Evolutionary conservation across 1,140 invertebrate genomes (phyloP).

Genomic region (Ridgeia piscesae): DNA sequence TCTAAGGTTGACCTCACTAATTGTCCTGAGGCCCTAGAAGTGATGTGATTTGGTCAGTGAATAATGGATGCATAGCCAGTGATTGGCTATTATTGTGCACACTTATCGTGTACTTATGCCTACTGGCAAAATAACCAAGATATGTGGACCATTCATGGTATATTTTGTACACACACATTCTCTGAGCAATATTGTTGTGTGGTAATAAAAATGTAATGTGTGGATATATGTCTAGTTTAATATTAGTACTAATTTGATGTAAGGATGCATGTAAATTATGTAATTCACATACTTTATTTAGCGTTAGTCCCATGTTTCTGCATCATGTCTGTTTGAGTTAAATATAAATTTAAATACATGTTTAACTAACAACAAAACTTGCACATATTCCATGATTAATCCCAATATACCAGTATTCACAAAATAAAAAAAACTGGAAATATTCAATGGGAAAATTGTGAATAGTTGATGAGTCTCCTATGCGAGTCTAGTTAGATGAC

Average conservation of each 20-base stretch:
- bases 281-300: too few species aligned
- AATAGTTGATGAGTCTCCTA: not conserved
- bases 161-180: not conserved
- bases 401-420: not conserved
- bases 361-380: too few species aligned
- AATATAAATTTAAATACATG: too few species aligned
- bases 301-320: too few species aligned
- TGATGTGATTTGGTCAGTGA: not conserved
- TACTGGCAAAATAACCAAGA: not conserved
- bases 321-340: too few species aligned
- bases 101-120: not conserved
- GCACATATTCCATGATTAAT: not conserved
- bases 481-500: not conserved
- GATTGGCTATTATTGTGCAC: not conserved
- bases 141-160: not conserved
- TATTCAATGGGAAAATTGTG: not conserved
- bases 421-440: not conserved
- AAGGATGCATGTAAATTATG: not conserved
- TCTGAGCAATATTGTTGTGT: not conserved
- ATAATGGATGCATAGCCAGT: not conserved
- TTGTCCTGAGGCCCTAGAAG: not conserved
- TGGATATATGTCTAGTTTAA: too few species aligned
- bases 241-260: too few species aligned
- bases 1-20: not conserved
- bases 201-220: too few species aligned